These are phyloP conservation scores for Pseudomyrmex pallidus DNA, from an alignment of 1,140 invertebrate species.

Conservation along the genomic window DNA sequence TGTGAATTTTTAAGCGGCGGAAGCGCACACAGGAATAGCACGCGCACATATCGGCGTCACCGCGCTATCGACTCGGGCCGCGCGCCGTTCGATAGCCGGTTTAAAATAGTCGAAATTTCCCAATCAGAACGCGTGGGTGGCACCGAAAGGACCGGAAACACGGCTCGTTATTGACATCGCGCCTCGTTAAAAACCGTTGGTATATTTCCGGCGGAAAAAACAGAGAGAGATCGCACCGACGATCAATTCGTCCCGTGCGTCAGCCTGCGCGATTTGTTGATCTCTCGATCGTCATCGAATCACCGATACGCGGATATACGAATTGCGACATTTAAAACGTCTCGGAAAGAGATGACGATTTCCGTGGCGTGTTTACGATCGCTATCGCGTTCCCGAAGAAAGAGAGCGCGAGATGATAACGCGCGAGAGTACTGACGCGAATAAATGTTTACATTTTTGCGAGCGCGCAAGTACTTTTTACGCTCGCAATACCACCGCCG, in stretches of 20 bases:
- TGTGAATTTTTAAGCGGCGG: constrained; percentile 42
- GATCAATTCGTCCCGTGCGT: neutral
- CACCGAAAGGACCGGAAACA: constrained; percentile 20
- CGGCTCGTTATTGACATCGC: constrained; percentile 6
- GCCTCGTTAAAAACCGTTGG: constrained; percentile 13
- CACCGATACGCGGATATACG: neutral
- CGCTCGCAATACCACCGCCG: no score
- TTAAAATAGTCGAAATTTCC: constrained; percentile 53
- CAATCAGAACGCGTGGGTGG: neutral
- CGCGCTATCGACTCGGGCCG: constrained; percentile 6
- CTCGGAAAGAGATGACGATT: neutral
- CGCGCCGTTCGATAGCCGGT: neutral
- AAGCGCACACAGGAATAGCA: constrained; percentile 6
- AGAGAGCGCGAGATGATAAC: constrained; percentile 15
- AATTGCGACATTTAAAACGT: neutral
- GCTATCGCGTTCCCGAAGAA: neutral
- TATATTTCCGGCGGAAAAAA: constrained; percentile 9
- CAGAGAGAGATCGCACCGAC: neutral
- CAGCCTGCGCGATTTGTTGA: neutral
- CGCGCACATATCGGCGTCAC: neutral
- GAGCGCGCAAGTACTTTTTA: neutral
- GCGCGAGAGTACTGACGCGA: neutral
- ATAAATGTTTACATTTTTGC: constrained; percentile 32
- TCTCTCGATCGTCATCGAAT: neutral
- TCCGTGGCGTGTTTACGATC: constrained; percentile 46